phyloP scores from a whole-genome alignment of 2,797 vertebrate species.

The Poeciliopsis paucimaculata region DNA sequence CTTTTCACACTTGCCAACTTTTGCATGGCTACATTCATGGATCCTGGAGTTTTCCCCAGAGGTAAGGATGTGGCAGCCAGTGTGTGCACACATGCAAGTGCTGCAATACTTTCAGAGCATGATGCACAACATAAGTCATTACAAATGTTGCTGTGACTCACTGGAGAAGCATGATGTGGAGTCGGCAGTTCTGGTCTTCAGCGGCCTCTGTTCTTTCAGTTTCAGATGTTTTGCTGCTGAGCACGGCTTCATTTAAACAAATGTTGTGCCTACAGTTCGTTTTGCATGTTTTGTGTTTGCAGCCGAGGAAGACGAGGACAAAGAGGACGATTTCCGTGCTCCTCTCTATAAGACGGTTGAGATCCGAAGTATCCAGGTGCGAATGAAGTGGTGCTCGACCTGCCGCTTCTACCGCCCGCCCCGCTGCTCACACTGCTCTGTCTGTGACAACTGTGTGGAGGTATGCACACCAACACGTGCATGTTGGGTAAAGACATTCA shows the following conservation, averaged over 20 bases:
- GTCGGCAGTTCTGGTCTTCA: not conserved
- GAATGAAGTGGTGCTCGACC: slow-evolving; percentile 99
- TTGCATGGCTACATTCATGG: slow-evolving; percentile 99
- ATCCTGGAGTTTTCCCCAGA: slow-evolving; percentile 97
- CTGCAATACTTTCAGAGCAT: not conserved
- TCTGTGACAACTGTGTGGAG: slow-evolving; percentile 99
- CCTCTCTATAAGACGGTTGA: slow-evolving; percentile 98
- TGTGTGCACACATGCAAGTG: not conserved
- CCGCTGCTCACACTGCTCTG: slow-evolving; percentile 96
- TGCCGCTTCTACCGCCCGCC: slow-evolving; percentile 98
- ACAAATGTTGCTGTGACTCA: not conserved
- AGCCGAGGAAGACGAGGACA: slow-evolving; percentile 99
- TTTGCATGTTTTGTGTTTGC: slow-evolving; percentile 18
- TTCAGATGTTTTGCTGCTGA: not conserved
- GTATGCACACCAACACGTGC: slow-evolving; percentile 64
- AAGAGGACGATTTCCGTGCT: slow-evolving; percentile 97
- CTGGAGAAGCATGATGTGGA: not conserved
- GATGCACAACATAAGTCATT: not conserved
- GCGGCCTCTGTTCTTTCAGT: not conserved
- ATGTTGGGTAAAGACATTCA: too few relatives aligned
- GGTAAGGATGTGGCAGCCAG: slow-evolving; percentile 73
- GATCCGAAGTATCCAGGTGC: slow-evolving; percentile 95
- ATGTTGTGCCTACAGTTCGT: not conserved
- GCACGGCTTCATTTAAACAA: not conserved
- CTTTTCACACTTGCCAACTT: slow-evolving; percentile 98